Evolutionary conservation across 2,113 vertebrate genomes (phyloP).

Genomic region (Callipepla squamata): DNA sequence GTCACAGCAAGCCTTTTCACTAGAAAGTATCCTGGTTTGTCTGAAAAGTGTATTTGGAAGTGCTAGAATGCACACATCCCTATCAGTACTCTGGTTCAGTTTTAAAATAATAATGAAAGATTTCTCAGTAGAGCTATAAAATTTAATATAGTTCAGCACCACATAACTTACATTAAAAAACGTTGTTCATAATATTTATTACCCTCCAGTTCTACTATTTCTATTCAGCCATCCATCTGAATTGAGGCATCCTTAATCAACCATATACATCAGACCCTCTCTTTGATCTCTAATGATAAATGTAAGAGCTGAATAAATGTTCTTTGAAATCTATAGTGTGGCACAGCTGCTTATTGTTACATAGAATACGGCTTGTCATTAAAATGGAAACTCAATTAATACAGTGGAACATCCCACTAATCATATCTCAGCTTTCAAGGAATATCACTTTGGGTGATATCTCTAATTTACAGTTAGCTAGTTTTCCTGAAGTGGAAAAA

Average conservation of each 20-base stretch:
- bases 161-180: constrained; percentile 12
- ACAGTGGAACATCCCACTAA: constrained; percentile 49
- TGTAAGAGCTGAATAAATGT: constrained; percentile 45
- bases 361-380: constrained; percentile 48
- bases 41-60: neutral
- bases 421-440: constrained; percentile 45
- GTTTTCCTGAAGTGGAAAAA: constrained; percentile 21
- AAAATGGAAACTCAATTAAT: constrained; percentile 58
- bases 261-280: neutral
- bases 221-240: constrained; percentile 38
- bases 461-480: constrained; percentile 53
- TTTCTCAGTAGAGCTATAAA: constrained; percentile 2
- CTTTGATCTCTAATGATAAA: constrained; percentile 63
- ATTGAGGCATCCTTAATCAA: constrained; percentile 40
- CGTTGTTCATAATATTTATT: constrained; percentile 23
- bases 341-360: constrained; percentile 60
- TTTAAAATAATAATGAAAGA: neutral
- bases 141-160: constrained; percentile 26
- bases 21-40: neutral
- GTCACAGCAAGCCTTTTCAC: neutral
- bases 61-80: neutral
- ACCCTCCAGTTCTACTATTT: neutral
- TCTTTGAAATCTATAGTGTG: constrained; percentile 56
- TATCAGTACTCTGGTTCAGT: neutral
- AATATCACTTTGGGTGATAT: neutral